Evolutionary conservation across 2,113 vertebrate genomes (phyloP), one percentile per base, ranked within the genome.

Genomic region (Aegotheles bennettii): DNA sequence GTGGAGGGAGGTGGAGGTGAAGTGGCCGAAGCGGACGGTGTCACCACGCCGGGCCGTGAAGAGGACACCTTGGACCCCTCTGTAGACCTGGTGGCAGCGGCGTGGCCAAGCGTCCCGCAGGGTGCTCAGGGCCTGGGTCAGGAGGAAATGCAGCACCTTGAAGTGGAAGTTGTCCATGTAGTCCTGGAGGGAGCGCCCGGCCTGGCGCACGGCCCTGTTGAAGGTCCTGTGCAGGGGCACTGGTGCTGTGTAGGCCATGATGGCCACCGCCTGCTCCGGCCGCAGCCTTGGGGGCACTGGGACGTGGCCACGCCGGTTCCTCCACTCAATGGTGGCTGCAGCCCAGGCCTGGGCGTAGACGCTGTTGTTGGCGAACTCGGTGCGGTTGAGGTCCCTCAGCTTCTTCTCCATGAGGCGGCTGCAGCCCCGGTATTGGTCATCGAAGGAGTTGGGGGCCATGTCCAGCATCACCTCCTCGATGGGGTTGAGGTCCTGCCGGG

Each of bases 371-470:
- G 88, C 19, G 21, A 97, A 97, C 87, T 98, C 98, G 0, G 93
- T 93, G 74, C 10, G 86, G 86, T 98, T 98, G 68, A 98, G 96
- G 8, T 95, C 94, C 0, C 48, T 28, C 33, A 98, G 92, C 29
- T 91, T 89, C 2, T 70, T 77, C 11, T 45, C 70, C 97, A 98
- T 98, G 53, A 40, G 38, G 7, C 7, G 33, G 3, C 29, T 51
- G 40, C 98, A 98, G 60, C 97, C 97, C 5, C 5, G 45, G 11
- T 98, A 98, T 87, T 97, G 97, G 84, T 98, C 98, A 2, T 98
- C 97, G 3, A 97, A 98, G 67, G 97, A 95, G 31, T 38, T 50
- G 13, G 10, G 47, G 29, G 96, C 96, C 97, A 95, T 96, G 74
- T 97, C 93, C 36, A 98, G 80, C 1, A 21, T n/a, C 5, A 48